Evolutionary conservation across 2,113 vertebrate genomes (phyloP).

Genomic region (Panthera leo): DNA sequence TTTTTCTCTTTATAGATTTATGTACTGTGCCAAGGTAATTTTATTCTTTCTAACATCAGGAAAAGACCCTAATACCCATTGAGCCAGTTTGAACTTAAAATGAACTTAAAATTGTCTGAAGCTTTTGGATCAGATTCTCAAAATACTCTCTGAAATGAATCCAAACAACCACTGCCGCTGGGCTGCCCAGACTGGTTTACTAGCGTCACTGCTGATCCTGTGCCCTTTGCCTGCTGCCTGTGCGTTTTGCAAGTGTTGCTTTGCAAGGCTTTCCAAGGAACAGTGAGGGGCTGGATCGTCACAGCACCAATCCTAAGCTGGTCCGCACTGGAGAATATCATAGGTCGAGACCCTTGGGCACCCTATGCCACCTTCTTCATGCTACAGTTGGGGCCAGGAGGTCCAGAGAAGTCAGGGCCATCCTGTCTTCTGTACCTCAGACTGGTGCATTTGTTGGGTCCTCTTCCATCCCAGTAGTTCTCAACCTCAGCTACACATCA

Average conservation of each 20-base stretch:
- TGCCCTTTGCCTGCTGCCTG: not conserved
- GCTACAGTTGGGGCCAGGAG: not conserved
- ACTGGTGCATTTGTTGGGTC: not conserved
- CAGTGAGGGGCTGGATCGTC: not conserved
- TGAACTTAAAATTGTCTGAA: slow-evolving; percentile 55
- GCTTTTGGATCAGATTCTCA: slow-evolving; percentile 23
- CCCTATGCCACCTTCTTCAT: accelerated
- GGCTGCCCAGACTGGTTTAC: not conserved
- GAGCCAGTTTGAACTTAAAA: slow-evolving; percentile 60
- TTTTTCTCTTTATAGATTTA: slow-evolving; percentile 56
- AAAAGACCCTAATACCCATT: slow-evolving; percentile 52
- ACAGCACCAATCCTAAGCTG: not conserved
- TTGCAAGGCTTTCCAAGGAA: not conserved
- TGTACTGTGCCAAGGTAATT: slow-evolving; percentile 49
- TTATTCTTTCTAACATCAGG: slow-evolving; percentile 62
- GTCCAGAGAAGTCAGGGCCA: no score
- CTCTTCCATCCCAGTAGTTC: not conserved
- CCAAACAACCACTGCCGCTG: not conserved
- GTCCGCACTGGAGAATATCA: accelerated
- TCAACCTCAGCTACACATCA: not conserved
- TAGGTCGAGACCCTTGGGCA: not conserved
- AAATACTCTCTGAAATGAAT: slow-evolving; percentile 51
- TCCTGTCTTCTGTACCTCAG: not conserved
- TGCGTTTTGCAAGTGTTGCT: not conserved
- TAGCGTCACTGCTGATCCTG: not conserved